phyloP scores from a whole-genome alignment of 2,888 invertebrate species.

The Lapara coniferarum region DNA sequence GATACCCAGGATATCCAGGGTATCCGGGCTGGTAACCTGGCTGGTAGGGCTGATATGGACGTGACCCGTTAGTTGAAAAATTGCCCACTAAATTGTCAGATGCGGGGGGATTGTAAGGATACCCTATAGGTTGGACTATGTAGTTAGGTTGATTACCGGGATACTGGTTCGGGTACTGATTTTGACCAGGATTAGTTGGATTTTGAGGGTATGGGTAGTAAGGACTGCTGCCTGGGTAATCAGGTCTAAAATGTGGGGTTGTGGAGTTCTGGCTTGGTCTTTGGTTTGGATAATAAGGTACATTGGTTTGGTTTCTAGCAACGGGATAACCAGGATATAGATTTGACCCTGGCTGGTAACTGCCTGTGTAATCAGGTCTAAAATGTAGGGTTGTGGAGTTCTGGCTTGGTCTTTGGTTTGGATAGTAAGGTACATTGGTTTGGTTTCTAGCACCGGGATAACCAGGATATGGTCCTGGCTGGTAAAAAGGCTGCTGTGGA shows the following conservation, averaged over 20 bases:
- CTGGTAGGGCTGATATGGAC: neutral
- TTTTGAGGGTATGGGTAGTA: constrained; percentile 4
- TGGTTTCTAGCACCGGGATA: constrained; percentile 15
- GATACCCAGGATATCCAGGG: no score
- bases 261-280: neutral
- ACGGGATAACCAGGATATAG: neutral
- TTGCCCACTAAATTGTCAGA: neutral
- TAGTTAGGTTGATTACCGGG: constrained; percentile 7
- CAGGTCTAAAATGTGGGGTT: neutral
- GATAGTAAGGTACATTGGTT: constrained; percentile 24
- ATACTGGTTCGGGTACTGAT: constrained; percentile 14
- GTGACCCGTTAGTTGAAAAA: neutral
- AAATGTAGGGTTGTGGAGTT: neutral
- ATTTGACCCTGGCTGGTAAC: neutral
- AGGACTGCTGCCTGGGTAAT: constrained; percentile 10
- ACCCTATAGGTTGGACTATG: constrained; percentile 8
- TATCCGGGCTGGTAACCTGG: constrained; percentile 29
- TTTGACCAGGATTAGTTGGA: neutral
- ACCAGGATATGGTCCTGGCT: neutral
- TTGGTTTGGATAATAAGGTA: constrained; percentile 21
- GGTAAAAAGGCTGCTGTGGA: constrained; percentile 25
- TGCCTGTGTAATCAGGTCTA: neutral
- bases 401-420: constrained; percentile 1
- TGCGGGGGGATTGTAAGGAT: neutral
- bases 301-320: constrained; percentile 24